Evolutionary conservation across 2,888 invertebrate genomes (phyloP).

Genomic region (Ctenicera cuprea): DNA sequence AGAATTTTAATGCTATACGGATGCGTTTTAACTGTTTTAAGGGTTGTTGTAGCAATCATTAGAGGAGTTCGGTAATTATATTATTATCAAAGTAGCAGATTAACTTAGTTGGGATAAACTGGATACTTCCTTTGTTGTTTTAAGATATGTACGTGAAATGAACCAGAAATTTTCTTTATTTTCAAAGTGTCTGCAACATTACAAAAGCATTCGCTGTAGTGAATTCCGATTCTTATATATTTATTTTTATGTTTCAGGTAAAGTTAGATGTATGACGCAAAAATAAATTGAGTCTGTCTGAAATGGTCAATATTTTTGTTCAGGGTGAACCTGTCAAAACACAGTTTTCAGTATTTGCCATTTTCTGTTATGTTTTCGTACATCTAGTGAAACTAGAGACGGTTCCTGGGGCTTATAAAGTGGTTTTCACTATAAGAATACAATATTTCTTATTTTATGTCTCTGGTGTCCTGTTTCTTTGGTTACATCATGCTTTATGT

Average conservation of each 20-base stretch:
- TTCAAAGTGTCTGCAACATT: neutral
- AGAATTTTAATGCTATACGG: slow-evolving; percentile 14
- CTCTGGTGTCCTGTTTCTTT: slow-evolving; percentile 55
- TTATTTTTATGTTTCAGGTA: slow-evolving; percentile 6
- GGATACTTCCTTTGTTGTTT: slow-evolving; percentile 18
- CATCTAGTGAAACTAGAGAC: slow-evolving; percentile 43
- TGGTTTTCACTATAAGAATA: slow-evolving; percentile 53
- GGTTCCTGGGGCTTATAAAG: slow-evolving; percentile 51
- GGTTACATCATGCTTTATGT: slow-evolving; percentile 56
- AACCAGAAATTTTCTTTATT: neutral
- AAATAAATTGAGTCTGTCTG: slow-evolving; percentile 28
- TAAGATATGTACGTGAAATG: neutral
- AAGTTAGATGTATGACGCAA: slow-evolving; percentile 1
- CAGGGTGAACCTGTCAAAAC: slow-evolving; percentile 31
- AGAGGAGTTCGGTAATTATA: slow-evolving; percentile 26
- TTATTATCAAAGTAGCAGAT: slow-evolving; percentile 9
- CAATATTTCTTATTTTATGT: slow-evolving; percentile 55
- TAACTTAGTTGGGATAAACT: neutral
- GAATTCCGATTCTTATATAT: neutral
- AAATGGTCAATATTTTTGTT: slow-evolving; percentile 18
- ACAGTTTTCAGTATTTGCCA: slow-evolving; percentile 37
- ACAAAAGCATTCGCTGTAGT: neutral
- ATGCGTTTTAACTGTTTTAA: slow-evolving; percentile 15
- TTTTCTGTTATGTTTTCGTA: slow-evolving; percentile 36
- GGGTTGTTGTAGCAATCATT: slow-evolving; percentile 22